Conservation (phyloP, 2,113 vertebrate genomes). For the Emydura subglobosa region DNA sequence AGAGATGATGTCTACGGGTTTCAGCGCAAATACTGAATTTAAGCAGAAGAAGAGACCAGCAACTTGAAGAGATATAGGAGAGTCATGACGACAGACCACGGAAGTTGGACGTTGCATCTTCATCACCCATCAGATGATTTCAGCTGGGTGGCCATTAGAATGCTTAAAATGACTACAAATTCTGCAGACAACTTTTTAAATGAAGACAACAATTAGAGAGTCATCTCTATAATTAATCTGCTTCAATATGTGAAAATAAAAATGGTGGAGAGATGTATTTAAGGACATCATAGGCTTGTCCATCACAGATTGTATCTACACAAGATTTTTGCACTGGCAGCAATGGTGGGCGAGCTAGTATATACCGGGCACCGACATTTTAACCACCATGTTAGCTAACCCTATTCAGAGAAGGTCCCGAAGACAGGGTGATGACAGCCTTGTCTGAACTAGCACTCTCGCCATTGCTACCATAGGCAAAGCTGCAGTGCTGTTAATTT, state of each 20-base stretch:
- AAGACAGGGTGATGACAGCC: not conserved
- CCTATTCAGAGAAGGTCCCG: not conserved
- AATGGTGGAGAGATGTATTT: not conserved
- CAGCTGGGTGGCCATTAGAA: not conserved
- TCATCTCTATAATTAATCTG: not conserved
- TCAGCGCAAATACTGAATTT: conserved; percentile 11
- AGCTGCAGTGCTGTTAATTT: not conserved
- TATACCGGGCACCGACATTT: not conserved
- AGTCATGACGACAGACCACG: not conserved
- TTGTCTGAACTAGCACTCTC: too few relatives aligned
- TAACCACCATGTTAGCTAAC: not conserved
- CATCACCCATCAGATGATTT: not conserved
- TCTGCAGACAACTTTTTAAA: not conserved
- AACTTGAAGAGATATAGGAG: rapidly evolving
- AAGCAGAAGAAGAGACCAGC: not conserved
- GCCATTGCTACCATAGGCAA: not conserved
- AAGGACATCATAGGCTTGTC: not conserved
- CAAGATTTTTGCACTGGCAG: not conserved
- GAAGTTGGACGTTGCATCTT: not conserved
- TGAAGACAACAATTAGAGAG: not conserved
- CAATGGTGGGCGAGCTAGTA: not conserved
- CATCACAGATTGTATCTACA: not conserved
- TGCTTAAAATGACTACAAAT: not conserved
- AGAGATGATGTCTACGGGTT: conserved; percentile 28
- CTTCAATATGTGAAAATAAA: not conserved